These are phyloP conservation scores for Hipparchia semele DNA, from an alignment of 2,888 invertebrate species.

Conservation along the genomic window DNA sequence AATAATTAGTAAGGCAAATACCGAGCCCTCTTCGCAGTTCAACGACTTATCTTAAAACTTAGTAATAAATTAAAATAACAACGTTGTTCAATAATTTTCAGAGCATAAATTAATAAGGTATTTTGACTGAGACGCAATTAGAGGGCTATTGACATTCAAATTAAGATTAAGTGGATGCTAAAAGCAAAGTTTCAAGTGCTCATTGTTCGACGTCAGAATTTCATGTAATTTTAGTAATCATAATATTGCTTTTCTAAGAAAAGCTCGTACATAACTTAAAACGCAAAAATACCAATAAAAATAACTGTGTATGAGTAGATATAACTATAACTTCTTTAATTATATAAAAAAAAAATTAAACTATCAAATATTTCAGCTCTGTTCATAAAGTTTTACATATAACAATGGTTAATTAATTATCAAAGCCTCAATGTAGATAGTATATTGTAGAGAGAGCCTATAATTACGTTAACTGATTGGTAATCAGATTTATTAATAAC, in stretches of 20 bases:
- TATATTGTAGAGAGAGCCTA: no score
- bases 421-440: no score
- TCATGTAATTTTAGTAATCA: not conserved
- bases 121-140: slow-evolving; percentile 20
- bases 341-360: no score
- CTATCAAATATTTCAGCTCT: no score
- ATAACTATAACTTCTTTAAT: no score
- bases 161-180: slow-evolving; percentile 25
- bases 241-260: not conserved
- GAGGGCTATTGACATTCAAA: slow-evolving; percentile 23
- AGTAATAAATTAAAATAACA: slow-evolving; percentile 15
- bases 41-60: not conserved
- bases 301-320: no score
- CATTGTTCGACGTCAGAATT: slow-evolving; percentile 10
- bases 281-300: no score
- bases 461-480: no score
- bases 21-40: not conserved
- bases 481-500: no score
- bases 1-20: not conserved
- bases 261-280: not conserved
- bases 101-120: slow-evolving; percentile 9
- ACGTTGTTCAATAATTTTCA: slow-evolving; percentile 7
- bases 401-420: no score
- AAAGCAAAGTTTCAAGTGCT: slow-evolving; percentile 20
- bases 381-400: no score